Evolutionary conservation across 2,797 vertebrate genomes (phyloP), one percentile per base, ranked within the genome.

Genomic region (Synanceia verrucosa): DNA sequence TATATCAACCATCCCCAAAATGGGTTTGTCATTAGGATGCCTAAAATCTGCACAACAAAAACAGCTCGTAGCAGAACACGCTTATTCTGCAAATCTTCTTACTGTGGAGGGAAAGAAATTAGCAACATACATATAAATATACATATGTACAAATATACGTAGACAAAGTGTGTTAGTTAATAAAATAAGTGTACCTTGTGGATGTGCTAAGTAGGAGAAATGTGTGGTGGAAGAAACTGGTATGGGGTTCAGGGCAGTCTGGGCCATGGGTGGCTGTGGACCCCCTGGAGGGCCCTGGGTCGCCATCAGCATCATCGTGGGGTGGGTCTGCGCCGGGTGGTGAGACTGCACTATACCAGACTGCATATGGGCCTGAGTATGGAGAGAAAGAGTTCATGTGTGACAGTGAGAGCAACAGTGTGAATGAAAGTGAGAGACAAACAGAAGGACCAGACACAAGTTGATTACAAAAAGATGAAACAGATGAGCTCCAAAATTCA

Each of bases 141-240:
- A n/a, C n/a, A n/a, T n/a, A n/a, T n/a, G n/a, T n/a, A n/a, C n/a
- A n/a, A n/a, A n/a, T n/a, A n/a, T n/a, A n/a, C n/a, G n/a, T n/a
- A n/a, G n/a, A n/a, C n/a, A n/a, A 12, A 52, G 39, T 21, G 52
- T 23, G 50, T 37, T 31, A 2, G 7, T 44, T 16, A 2, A 10
- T 31, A 8, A 21, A 68, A 26, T 1, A n/a, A 68, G 47, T 92
- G 88, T 94, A 99, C 98, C 98, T 96, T 95, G 94, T 94, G 97
- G 95, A 95, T 99, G 97, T 87, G 97, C 95, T 95, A 99, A 96
- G 93, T 99, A 99, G 86, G 97, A 97, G 94, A 98, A 99, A 94
- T 98, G 97, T 95, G 98, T 95, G 88, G 96, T 96, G 93, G 97
- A 98, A 88, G 97, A 98, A 89, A 99, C 97, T 5, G 98, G 97